Conservation (phyloP, 53 echinoderm and acorn worm genomes). For the Paelopatides confundens region DNA sequence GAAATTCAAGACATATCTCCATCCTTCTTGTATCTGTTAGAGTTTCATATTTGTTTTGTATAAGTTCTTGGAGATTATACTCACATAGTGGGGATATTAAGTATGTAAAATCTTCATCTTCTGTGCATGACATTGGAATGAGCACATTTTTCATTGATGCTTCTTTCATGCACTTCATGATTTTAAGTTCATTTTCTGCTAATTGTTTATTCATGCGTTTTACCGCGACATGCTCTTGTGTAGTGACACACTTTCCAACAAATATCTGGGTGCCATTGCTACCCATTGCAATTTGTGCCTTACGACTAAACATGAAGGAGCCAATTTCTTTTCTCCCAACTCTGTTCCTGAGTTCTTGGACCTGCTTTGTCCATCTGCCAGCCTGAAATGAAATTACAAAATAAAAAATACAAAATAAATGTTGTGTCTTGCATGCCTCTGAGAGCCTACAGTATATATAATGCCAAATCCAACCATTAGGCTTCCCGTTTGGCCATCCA, state of each 20-base stretch:
- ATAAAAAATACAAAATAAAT: background rate
- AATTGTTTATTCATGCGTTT: background rate
- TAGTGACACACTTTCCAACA: background rate
- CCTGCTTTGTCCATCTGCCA: background rate
- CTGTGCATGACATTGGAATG: background rate
- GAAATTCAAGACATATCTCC: background rate
- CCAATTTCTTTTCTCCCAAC: background rate
- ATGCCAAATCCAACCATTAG: too few species aligned
- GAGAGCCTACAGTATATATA: too few species aligned
- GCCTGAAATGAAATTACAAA: background rate
- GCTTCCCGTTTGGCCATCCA: too few species aligned
- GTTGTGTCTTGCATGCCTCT: too few species aligned
- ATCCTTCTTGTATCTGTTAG: background rate
- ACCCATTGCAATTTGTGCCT: slow-evolving; percentile 12
- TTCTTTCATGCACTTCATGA: background rate
- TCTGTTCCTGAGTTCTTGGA: background rate
- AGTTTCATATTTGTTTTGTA: background rate
- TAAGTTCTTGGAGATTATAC: background rate
- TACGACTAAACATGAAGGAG: background rate
- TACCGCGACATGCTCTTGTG: background rate
- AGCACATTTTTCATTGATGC: background rate
- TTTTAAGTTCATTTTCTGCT: background rate
- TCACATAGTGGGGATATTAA: background rate
- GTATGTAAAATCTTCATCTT: slow-evolving; percentile 15
- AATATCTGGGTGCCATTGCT: slow-evolving; percentile 5